Conservation (phyloP, 2,113 vertebrate genomes). For the Mobula hypostoma region DNA sequence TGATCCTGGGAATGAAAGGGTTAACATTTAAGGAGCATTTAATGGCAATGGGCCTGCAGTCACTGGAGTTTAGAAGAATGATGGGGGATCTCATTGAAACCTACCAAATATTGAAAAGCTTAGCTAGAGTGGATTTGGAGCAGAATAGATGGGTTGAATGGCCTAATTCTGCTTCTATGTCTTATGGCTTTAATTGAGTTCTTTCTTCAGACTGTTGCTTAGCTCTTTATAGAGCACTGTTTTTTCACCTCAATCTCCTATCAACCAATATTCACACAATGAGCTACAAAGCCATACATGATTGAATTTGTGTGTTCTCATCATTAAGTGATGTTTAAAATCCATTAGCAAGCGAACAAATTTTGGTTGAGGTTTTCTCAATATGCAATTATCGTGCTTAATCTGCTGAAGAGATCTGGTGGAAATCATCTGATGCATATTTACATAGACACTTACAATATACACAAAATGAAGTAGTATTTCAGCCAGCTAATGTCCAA, state of each 20-base stretch:
- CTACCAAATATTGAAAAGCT: too few relatives aligned
- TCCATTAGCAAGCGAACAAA: not conserved
- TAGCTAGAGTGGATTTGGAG: too few relatives aligned
- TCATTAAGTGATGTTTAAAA: conserved; percentile 7
- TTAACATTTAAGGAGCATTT: too few relatives aligned
- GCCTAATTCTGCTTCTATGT: too few relatives aligned
- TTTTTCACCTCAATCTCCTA: not conserved
- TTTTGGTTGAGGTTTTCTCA: not conserved
- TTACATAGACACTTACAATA: not conserved
- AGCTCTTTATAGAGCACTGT: not conserved
- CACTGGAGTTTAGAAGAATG: too few relatives aligned
- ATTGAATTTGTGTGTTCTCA: not conserved
- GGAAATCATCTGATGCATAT: not conserved
- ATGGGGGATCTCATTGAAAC: too few relatives aligned
- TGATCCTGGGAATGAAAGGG: too few relatives aligned
- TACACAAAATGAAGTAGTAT: not conserved
- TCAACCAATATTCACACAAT: not conserved
- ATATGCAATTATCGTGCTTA: not conserved
- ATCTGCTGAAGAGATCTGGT: not conserved
- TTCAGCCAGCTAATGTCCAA: not conserved
- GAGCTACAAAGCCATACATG: not conserved
- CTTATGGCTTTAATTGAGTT: not conserved
- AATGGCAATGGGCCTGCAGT: too few relatives aligned
- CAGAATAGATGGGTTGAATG: too few relatives aligned
- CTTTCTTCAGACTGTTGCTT: not conserved